A percentile compares a stretch with the other conserved stretches of the same genome.
Evolutionary conservation across 1,140 invertebrate species (phyloP).

Genomic region (Pseudomyrmex concolor): DNA sequence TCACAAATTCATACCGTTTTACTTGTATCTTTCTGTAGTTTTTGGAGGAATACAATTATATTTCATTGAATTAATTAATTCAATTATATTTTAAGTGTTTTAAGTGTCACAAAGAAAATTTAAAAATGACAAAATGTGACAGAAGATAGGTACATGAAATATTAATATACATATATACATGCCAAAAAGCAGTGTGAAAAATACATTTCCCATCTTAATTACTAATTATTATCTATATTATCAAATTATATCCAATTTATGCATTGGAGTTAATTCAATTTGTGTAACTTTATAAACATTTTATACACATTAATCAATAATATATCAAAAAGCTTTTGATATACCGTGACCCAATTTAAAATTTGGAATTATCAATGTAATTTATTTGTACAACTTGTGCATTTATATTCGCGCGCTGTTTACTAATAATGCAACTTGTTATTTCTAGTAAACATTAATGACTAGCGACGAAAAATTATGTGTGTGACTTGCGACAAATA

Average conservation of each 20-base stretch:
- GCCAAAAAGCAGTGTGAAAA: no score
- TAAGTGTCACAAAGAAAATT: no score
- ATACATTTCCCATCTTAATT: no score
- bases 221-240: neutral
- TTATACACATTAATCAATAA: conserved; percentile 18
- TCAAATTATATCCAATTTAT: neutral
- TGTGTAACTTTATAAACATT: neutral
- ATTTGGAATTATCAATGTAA: conserved; percentile 1
- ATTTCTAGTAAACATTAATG: neutral
- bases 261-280: conserved; percentile 2
- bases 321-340: conserved; percentile 8
- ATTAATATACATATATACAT: no score
- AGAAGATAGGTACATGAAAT: no score
- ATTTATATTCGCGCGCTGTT: neutral
- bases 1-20: conserved; percentile 30
- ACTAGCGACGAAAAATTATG: conserved; percentile 2
- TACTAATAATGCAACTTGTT: conserved; percentile 6
- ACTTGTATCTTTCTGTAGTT: neutral
- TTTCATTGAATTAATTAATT: no score
- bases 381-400: neutral
- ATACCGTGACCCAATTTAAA: neutral
- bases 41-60: no score
- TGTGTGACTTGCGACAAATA: neutral
- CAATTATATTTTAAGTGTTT: no score
- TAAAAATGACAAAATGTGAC: no score